A percentile compares a stretch with the other conserved stretches of the same genome.
phyloP scores from a whole-genome alignment of 1,140 invertebrate genomes.

The Scaptodrosophila lebanonensis region DNA sequence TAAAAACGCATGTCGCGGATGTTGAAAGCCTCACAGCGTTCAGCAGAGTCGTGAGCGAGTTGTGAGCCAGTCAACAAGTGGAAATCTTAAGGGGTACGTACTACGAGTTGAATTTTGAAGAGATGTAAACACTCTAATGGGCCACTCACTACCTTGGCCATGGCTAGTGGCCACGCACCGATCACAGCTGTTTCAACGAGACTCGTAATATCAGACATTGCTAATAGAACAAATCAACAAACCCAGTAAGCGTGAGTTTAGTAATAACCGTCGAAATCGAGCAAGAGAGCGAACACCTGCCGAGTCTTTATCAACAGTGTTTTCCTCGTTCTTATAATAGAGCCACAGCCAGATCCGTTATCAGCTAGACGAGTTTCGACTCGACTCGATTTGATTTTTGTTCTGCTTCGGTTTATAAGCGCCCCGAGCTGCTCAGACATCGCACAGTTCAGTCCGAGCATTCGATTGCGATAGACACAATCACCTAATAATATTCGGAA shows the following conservation, averaged over 20 bases:
- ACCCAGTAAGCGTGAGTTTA: too few species aligned
- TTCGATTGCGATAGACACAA: neutral
- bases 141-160: too few species aligned
- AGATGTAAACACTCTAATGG: too few species aligned
- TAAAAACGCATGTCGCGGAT: conserved; percentile 15
- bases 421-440: neutral
- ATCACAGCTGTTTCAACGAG: too few species aligned
- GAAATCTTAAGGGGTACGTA: neutral
- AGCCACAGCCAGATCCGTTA: conserved; percentile 26
- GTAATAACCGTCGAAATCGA: too few species aligned
- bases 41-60: neutral
- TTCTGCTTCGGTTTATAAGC: conserved; percentile 30
- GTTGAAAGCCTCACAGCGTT: neutral
- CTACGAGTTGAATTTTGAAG: neutral
- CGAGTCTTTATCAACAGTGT: too few species aligned
- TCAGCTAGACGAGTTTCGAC: conserved; percentile 23
- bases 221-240: too few species aligned
- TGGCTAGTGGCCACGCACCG: too few species aligned
- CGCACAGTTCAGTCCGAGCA: conserved; percentile 15
- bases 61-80: neutral
- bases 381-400: too few species aligned
- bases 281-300: too few species aligned
- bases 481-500: neutral
- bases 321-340: too few species aligned
- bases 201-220: too few species aligned